Percentiles rank a stretch among this genome's conserved stretches.
phyloP scores from a whole-genome alignment of 2,797 vertebrate genomes.

The Acipenser oxyrinchus region DNA sequence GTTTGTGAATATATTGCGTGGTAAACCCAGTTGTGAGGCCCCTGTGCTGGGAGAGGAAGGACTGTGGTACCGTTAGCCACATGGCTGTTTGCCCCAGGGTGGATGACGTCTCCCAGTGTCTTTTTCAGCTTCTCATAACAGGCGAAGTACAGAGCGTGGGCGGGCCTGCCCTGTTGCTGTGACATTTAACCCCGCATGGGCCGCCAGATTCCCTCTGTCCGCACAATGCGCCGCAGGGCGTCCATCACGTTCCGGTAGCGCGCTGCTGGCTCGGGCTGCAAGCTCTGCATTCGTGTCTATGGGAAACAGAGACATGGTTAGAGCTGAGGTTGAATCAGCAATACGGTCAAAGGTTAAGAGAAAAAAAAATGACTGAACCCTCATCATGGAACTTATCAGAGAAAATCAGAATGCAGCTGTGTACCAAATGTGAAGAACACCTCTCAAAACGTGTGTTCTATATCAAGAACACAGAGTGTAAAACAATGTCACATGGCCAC shows the following conservation, averaged over 20 bases:
- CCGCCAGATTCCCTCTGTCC: slow-evolving; percentile 87
- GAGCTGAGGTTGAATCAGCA: no score
- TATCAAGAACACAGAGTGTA: no score
- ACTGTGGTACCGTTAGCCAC: slow-evolving; percentile 92
- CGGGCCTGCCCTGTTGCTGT: slow-evolving; percentile 87
- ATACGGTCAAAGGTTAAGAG: no score
- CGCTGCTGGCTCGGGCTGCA: slow-evolving; percentile 89
- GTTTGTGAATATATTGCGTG: no score
- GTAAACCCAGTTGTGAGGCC: slow-evolving; percentile 11
- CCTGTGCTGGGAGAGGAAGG: slow-evolving; percentile 40
- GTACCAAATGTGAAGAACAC: no score
- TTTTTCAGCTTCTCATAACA: slow-evolving; percentile 98
- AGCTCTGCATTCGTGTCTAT: slow-evolving; percentile 96
- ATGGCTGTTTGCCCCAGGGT: slow-evolving; percentile 98
- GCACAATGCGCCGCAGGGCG: slow-evolving; percentile 81
- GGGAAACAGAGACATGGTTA: slow-evolving; percentile 12
- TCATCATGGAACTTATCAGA: no score
- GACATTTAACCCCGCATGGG: slow-evolving; percentile 87
- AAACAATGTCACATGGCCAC: no score
- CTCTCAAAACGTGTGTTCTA: no score
- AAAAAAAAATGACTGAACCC: no score
- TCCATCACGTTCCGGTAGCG: slow-evolving; percentile 95
- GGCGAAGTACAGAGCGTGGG: slow-evolving; percentile 95
- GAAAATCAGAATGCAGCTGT: no score
- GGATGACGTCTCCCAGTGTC: slow-evolving; percentile 89